Percentiles rank a stretch among this genome's conserved stretches.
phyloP scores from a whole-genome alignment of 2,113 vertebrate species.

The Laticauda laticaudata region DNA sequence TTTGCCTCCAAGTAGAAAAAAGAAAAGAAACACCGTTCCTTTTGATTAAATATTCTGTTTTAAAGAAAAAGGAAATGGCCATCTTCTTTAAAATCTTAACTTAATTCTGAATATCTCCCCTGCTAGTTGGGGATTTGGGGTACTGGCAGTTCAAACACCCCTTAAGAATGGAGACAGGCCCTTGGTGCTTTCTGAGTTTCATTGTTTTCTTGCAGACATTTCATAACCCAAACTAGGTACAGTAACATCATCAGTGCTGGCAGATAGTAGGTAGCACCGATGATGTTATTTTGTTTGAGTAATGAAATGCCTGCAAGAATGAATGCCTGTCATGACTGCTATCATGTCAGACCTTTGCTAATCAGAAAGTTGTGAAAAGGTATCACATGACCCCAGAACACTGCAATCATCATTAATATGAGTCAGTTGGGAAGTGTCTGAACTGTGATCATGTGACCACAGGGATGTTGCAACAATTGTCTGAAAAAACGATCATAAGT shows the following conservation, averaged over 20 bases:
- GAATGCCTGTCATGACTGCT: too few species aligned
- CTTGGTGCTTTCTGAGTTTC: neutral
- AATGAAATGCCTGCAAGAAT: neutral
- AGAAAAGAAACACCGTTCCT: conserved; percentile 26
- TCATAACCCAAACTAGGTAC: neutral
- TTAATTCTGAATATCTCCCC: neutral
- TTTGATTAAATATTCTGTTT: conserved; percentile 54
- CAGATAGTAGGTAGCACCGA: neutral
- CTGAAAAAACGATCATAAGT: too few species aligned
- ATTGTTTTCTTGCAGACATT: neutral
- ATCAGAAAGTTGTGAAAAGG: too few species aligned
- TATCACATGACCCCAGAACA: too few species aligned
- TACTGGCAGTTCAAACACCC: neutral
- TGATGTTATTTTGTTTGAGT: neutral
- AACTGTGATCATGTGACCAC: too few species aligned
- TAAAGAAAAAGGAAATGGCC: conserved; percentile 6
- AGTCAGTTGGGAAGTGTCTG: too few species aligned
- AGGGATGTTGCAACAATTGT: too few species aligned
- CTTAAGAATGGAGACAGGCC: neutral
- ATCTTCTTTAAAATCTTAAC: conserved; percentile 2
- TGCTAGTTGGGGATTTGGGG: neutral
- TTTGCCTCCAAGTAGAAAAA: conserved; percentile 51
- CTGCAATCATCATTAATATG: too few species aligned
- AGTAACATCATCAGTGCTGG: neutral
- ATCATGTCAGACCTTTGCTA: too few species aligned